phyloP scores from a whole-genome alignment of 2,797 vertebrate genomes.

The Toxotes lorentzi region DNA sequence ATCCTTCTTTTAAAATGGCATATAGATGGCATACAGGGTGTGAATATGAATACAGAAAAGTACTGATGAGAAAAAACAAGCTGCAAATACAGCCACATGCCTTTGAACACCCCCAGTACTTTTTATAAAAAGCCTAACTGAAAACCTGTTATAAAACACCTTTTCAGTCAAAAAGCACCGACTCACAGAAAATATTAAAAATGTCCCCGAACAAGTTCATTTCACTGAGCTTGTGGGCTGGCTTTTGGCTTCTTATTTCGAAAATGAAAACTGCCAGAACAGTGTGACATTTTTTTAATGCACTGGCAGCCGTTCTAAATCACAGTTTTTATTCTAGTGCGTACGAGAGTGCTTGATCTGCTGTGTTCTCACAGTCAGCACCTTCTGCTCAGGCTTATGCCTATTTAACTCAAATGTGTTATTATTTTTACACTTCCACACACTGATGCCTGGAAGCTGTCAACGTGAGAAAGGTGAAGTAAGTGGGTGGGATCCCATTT shows the following conservation, averaged over 20 bases:
- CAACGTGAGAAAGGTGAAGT: neutral
- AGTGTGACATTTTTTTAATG: neutral
- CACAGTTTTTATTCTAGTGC: neutral
- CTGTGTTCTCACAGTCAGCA: constrained; percentile 15
- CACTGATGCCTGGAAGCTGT: neutral
- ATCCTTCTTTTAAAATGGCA: neutral
- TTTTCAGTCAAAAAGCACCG: neutral
- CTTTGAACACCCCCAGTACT: neutral
- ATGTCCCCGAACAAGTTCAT: neutral
- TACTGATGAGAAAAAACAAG: neutral
- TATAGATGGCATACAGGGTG: neutral
- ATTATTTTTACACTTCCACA: neutral
- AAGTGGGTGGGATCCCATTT: neutral
- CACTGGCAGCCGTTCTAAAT: neutral
- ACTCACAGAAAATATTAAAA: neutral
- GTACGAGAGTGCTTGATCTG: neutral
- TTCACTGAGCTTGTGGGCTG: neutral
- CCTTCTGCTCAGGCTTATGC: constrained; percentile 20
- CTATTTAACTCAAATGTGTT: neutral
- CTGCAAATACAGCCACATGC: neutral
- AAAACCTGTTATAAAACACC: constrained; percentile 1
- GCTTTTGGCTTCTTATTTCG: constrained; percentile 9
- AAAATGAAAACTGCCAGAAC: constrained; percentile 7
- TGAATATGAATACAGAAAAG: constrained; percentile 30
- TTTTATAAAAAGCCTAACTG: neutral